Conservation (phyloP, 2,888 invertebrate genomes). For the Anorthoa munda region DNA sequence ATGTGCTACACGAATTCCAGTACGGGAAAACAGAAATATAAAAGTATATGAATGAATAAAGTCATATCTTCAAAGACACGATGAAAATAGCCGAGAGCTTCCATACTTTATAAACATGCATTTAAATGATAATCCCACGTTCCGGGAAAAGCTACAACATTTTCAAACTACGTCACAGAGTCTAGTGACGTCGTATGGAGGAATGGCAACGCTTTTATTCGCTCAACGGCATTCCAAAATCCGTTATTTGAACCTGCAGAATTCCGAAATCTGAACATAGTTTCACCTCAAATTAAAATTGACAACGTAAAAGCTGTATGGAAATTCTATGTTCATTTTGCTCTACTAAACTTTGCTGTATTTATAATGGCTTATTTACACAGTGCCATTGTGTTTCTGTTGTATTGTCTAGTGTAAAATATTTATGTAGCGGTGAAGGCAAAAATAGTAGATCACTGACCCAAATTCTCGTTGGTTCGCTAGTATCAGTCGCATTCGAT, state of each 20-base stretch:
- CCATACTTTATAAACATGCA: constrained; percentile 29
- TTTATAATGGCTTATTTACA: constrained; percentile 22
- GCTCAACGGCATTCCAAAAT: constrained; percentile 14
- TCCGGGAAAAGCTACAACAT: constrained; percentile 3
- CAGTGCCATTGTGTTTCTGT: constrained; percentile 32
- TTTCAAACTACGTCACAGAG: constrained; percentile 33
- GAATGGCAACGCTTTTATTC: constrained; percentile 28
- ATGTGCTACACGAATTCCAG: neutral
- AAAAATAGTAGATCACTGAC: constrained; percentile 65
- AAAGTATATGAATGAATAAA: constrained; percentile 12
- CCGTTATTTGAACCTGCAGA: constrained; percentile 25
- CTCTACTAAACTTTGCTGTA: neutral
- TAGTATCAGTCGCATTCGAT: constrained; percentile 48
- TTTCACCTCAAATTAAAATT: constrained; percentile 26
- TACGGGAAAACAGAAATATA: constrained; percentile 15
- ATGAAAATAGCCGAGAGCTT: constrained; percentile 12
- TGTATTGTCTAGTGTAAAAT: constrained; percentile 50
- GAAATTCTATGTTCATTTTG: constrained; percentile 33
- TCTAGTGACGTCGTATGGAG: constrained; percentile 17
- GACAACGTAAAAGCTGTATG: constrained; percentile 19
- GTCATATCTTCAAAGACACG: constrained; percentile 1
- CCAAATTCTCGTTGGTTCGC: constrained; percentile 51
- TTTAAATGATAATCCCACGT: constrained; percentile 25
- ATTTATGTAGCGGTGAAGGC: constrained; percentile 46
- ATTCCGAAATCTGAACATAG: constrained; percentile 12